Evolutionary conservation across 2,888 invertebrate genomes (phyloP).

Genomic region (Metopia argyrocephala): DNA sequence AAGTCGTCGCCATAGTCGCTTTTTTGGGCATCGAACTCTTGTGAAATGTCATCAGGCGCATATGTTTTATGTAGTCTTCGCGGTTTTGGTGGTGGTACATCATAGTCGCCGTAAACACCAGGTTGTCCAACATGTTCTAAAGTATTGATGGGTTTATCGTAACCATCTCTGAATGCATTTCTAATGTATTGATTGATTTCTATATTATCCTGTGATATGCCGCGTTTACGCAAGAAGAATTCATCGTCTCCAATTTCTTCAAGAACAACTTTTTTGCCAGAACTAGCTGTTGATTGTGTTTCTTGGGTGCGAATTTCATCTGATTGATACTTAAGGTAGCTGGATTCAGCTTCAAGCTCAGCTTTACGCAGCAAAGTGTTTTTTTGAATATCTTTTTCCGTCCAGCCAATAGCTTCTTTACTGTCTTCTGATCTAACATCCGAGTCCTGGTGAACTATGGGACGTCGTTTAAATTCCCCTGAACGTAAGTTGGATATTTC

Average conservation of each 20-base stretch:
- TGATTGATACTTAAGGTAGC: conserved; percentile 72
- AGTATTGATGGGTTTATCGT: conserved; percentile 81
- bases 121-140: conserved; percentile 82
- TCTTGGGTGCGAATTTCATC: conserved; percentile 76
- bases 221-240: conserved; percentile 90
- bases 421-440: conserved; percentile 78
- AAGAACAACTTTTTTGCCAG: conserved; percentile 84
- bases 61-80: conserved; percentile 74
- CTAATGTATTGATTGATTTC: conserved; percentile 88
- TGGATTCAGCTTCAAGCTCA: conserved; percentile 76
- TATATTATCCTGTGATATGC: conserved; percentile 88
- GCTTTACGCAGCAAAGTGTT: conserved; percentile 75
- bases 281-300: conserved; percentile 82
- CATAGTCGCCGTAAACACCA: conserved; percentile 74
- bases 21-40: conserved; percentile 72
- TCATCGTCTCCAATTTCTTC: conserved; percentile 93
- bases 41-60: conserved; percentile 73
- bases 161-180: conserved; percentile 88
- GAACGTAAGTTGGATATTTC: conserved; percentile 77
- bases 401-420: conserved; percentile 77
- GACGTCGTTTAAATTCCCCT: conserved; percentile 76
- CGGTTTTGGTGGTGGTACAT: conserved; percentile 78
- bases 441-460: conserved; percentile 78
- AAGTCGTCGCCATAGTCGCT: conserved; percentile 76
- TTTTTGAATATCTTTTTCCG: conserved; percentile 77